Base-by-base conservation (phyloP, 2,888 invertebrate species). In the Nemapogon koenigi region DNA sequence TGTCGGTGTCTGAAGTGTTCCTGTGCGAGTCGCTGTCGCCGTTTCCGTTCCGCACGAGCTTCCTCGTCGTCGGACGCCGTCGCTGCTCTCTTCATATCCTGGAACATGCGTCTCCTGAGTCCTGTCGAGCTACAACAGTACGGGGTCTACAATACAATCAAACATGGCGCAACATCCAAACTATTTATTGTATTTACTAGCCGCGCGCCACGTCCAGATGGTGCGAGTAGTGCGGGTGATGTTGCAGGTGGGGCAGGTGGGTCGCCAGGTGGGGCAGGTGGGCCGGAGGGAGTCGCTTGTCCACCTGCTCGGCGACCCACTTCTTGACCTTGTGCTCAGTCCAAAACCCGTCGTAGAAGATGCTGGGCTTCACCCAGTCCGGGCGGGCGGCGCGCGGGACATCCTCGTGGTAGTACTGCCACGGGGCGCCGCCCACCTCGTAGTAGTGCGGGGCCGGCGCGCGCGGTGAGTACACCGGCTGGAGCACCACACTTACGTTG, bases 291-390 rank as follows among this genome's bases (percentile, higher is more conserved):
- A 70, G 71, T 53, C 69, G 72, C 49, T 76, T 76, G 49, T 78
- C 76, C 13, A 73, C 72, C 48, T 78, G 80, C 46, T 79, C 79
- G 3, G 80, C 72, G 2, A 76, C 78, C 80, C 80, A 80, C 51
- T 70, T 75, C 51, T 73, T 79, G 11, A 80, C 79, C 48, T 80
- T 78, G 58, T 78, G 79, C 57, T 80, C 80, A 1, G 79, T 79
- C 79, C 79, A 80, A 51, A 80, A 80, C 1, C 80, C 80, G 32
- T 79, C 79, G 41, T 80, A 79, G 52, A 79, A 80, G 28, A 80
- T 76, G 2, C 73, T 72, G 3, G 80, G 80, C 39, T 79, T 79
- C 37, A 79, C 68, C 80, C 80, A 80, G 46, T 64, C 68, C 2
- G 53, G 48, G 3, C 57, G 48, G 2, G 58, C 63, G 2, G 59